These are phyloP conservation scores for Apis mellifera DNA, from an alignment of 1,140 invertebrate species.

Conservation along the genomic window DNA sequence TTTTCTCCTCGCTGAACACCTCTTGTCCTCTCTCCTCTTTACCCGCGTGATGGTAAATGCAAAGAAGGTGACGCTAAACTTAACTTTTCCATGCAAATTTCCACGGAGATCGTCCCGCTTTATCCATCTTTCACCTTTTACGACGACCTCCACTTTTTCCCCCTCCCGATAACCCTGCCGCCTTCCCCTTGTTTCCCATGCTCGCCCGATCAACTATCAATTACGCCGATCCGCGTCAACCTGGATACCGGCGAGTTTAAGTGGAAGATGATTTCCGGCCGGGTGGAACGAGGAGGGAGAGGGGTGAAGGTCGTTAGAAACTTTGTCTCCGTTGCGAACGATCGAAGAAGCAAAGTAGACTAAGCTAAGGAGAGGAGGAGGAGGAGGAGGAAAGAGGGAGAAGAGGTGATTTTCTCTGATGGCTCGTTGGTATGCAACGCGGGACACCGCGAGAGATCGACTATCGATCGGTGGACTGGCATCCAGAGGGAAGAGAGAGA, in stretches of 20 bases:
- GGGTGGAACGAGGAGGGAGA: background rate
- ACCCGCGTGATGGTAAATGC: too few relatives aligned
- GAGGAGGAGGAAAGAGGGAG: background rate
- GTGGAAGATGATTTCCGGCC: conserved; percentile 26
- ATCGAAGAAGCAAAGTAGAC: background rate
- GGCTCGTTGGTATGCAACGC: conserved; percentile 63
- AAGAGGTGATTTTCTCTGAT: conserved; percentile 54
- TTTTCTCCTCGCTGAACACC: background rate
- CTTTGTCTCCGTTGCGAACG: conserved; percentile 45
- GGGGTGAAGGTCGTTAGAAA: conserved; percentile 53
- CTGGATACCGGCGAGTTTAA: conserved; percentile 39
- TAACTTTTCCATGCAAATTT: conserved; percentile 40
- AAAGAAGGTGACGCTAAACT: conserved; percentile 1
- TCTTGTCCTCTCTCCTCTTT: background rate
- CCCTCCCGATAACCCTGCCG: conserved; percentile 10
- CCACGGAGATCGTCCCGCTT: background rate
- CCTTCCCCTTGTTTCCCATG: conserved; percentile 13
- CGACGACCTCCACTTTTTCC: conserved; percentile 35
- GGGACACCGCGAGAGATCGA: conserved; percentile 58
- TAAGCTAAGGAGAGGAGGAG: background rate
- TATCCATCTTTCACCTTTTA: conserved; percentile 1
- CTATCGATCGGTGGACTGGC: conserved; percentile 55
- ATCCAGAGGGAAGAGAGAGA: too few relatives aligned
- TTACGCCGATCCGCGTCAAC: conserved; percentile 39
- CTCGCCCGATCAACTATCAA: conserved; percentile 48